Percentiles rank a stretch among this genome's conserved stretches.
Conservation (phyloP, 2,113 vertebrate species). For the Python bivittatus region DNA sequence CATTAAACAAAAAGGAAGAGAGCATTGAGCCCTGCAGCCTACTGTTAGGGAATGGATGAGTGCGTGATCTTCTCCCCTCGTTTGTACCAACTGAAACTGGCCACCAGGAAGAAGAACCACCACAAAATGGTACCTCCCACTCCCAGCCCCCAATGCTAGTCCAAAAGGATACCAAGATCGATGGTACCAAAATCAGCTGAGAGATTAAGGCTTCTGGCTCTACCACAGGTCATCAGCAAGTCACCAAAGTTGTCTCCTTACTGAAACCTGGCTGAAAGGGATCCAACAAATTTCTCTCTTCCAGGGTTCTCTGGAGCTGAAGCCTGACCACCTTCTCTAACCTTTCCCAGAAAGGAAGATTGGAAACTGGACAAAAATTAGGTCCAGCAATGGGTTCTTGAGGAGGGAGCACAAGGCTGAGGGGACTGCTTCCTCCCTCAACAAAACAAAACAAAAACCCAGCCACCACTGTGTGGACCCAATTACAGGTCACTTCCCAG, state of each 20-base stretch:
- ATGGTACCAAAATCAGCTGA: not conserved
- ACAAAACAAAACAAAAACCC: not conserved
- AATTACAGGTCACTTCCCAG: not conserved
- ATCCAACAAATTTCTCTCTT: not conserved
- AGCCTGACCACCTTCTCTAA: not conserved
- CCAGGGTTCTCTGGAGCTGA: not conserved
- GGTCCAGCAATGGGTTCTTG: not conserved
- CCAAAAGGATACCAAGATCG: not conserved
- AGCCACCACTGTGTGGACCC: not conserved
- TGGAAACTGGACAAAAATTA: not conserved
- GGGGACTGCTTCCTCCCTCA: not conserved
- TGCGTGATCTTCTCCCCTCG: not conserved
- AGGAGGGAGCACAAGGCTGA: not conserved
- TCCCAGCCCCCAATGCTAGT: not conserved
- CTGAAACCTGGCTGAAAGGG: not conserved
- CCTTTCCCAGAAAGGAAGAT: not conserved
- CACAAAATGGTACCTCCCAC: not conserved
- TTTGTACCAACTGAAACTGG: not conserved
- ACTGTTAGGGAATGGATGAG: not conserved
- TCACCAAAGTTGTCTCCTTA: not conserved
- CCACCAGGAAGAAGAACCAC: not conserved
- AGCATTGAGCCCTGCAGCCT: not conserved
- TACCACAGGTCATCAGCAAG: not conserved
- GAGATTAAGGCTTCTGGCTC: not conserved
- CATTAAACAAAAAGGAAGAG: not conserved